These are phyloP conservation scores for Crocodylus rhombifer DNA, from an alignment of 2,797 vertebrate species.

Conservation along the genomic window DNA sequence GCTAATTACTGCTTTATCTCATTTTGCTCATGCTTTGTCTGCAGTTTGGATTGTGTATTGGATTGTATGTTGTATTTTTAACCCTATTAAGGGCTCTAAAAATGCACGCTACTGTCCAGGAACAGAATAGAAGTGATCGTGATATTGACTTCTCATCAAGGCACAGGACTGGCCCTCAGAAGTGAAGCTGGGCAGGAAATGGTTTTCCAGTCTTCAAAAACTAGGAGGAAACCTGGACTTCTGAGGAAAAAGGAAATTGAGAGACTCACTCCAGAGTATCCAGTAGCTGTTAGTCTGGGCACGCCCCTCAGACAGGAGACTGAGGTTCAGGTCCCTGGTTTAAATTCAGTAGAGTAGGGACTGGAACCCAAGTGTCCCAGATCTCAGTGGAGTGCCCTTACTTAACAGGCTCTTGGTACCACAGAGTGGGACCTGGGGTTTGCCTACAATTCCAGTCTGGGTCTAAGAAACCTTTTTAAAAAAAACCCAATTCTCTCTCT, in stretches of 20 bases:
- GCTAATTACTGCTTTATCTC: conserved; percentile 68
- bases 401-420: too few relatives aligned
- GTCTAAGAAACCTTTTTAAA: background rate
- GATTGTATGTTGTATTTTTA: conserved; percentile 22
- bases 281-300: too few relatives aligned
- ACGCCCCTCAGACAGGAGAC: background rate
- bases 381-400: too few relatives aligned
- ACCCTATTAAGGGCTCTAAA: background rate
- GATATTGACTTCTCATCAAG: background rate
- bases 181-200: background rate
- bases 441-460: background rate
- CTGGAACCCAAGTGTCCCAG: too few relatives aligned
- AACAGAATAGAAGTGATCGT: background rate
- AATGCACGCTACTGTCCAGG: background rate
- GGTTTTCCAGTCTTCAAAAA: background rate
- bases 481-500: background rate
- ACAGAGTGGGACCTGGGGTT: background rate
- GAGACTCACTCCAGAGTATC: too few relatives aligned
- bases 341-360: too few relatives aligned
- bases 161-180: background rate
- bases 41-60: background rate
- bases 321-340: rapidly evolving
- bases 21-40: conserved; percentile 52
- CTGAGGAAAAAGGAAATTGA: too few relatives aligned
- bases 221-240: too few relatives aligned